Evolutionary conservation across 2,113 vertebrate genomes (phyloP).

Genomic region (Ciconia boyciana): DNA sequence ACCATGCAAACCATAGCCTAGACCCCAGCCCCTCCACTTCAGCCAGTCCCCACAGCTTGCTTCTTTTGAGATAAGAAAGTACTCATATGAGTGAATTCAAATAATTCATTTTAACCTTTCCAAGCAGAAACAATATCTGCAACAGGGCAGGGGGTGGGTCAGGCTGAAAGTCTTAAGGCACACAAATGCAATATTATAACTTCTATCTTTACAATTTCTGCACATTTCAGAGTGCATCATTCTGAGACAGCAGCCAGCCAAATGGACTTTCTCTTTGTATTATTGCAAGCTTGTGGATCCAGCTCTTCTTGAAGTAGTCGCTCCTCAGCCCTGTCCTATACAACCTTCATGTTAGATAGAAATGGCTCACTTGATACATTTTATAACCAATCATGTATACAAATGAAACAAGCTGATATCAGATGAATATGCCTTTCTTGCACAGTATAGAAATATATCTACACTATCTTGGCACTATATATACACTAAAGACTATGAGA

Average conservation of each 20-base stretch:
- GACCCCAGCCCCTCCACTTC: not conserved
- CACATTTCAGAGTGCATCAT: not conserved
- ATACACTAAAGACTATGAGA: not conserved
- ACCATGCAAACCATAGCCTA: not conserved
- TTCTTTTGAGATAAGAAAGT: not conserved
- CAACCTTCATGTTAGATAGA: not conserved
- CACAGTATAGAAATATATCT: not conserved
- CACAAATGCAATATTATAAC: not conserved
- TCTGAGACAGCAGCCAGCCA: not conserved
- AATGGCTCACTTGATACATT: not conserved
- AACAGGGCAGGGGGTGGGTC: not conserved
- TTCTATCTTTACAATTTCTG: not conserved
- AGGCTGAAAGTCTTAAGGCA: not conserved
- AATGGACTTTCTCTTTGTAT: not conserved
- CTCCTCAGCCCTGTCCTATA: not conserved
- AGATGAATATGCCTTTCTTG: not conserved
- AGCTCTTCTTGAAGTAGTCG: not conserved
- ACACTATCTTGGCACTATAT: not conserved
- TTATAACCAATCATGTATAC: not conserved
- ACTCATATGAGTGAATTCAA: not conserved
- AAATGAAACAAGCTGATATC: not conserved
- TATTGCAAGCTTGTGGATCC: not conserved
- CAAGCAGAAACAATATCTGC: not conserved
- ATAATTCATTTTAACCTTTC: not conserved
- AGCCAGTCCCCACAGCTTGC: not conserved